Percentiles rank a stretch among this genome's conserved stretches.
Evolutionary conservation across 2,113 vertebrate genomes (phyloP).

Genomic region (Aphyosemion australe): DNA sequence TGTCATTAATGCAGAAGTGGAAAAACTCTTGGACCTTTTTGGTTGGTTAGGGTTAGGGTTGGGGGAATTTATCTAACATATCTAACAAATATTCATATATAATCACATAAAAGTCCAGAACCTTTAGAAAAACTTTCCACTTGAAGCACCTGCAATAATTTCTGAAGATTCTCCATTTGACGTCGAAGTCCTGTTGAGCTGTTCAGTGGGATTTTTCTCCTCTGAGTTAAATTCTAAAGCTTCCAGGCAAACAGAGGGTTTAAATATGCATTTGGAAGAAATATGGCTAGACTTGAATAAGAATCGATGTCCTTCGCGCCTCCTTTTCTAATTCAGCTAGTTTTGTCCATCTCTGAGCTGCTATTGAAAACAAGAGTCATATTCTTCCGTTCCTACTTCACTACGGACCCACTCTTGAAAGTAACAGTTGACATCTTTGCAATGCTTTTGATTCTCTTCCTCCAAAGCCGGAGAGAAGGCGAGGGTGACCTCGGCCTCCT

Average conservation of each 20-base stretch:
- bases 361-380: slow-evolving; percentile 40
- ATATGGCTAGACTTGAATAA: slow-evolving; percentile 12
- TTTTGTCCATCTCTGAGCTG: slow-evolving; percentile 32
- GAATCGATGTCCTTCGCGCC: slow-evolving; percentile 43
- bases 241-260: slow-evolving; percentile 26
- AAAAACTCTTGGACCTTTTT: slow-evolving; percentile 18
- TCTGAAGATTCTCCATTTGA: neutral
- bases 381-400: slow-evolving; percentile 41
- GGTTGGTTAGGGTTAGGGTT: slow-evolving; percentile 59
- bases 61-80: too few relatives aligned
- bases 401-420: slow-evolving; percentile 27
- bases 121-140: neutral
- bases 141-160: neutral
- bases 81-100: too few relatives aligned
- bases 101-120: too few relatives aligned
- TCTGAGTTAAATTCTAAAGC: neutral
- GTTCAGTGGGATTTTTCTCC: neutral
- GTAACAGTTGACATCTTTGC: slow-evolving; percentile 46
- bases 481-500: slow-evolving; percentile 28
- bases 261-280: slow-evolving; percentile 17
- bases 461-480: slow-evolving; percentile 37
- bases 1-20: neutral
- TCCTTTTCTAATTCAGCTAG: slow-evolving; percentile 21
- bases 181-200: neutral
- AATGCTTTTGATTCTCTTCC: slow-evolving; percentile 55